These are phyloP conservation scores for Platorchestia sp. DNA, from an alignment of 1,140 invertebrate genomes.

Conservation along the genomic window DNA sequence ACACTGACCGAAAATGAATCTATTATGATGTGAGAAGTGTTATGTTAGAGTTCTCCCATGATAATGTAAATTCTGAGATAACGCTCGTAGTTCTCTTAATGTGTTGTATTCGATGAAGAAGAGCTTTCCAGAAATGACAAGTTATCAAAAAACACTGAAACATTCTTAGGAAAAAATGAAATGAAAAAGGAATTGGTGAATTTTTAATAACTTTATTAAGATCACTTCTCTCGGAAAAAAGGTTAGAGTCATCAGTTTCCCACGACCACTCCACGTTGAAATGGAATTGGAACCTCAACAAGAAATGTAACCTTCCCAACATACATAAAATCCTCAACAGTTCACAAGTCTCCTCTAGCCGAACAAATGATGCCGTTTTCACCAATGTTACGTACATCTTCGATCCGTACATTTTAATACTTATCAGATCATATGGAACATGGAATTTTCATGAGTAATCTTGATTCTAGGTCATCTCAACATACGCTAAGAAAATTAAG, in stretches of 20 bases:
- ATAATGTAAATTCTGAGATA: neutral
- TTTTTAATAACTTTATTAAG: neutral
- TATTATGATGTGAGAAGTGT: neutral
- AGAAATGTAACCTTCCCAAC: neutral
- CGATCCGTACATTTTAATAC: neutral
- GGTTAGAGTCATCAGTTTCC: neutral
- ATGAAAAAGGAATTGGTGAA: neutral
- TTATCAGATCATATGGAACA: neutral
- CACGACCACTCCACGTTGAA: neutral
- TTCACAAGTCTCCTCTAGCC: neutral
- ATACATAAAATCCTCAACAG: neutral
- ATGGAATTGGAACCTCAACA: neutral
- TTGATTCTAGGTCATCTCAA: neutral
- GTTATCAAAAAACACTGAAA: neutral
- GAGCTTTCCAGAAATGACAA: neutral
- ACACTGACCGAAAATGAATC: neutral
- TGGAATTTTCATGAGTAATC: neutral
- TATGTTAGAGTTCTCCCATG: neutral
- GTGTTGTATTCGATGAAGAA: neutral
- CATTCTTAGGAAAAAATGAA: neutral
- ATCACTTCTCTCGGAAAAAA: neutral
- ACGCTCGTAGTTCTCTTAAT: neutral
- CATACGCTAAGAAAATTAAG: too few species aligned
- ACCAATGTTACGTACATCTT: neutral
- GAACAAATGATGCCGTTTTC: neutral